phyloP scores from a whole-genome alignment of 2,888 invertebrate genomes.

The Hirudinaria manillensis region DNA sequence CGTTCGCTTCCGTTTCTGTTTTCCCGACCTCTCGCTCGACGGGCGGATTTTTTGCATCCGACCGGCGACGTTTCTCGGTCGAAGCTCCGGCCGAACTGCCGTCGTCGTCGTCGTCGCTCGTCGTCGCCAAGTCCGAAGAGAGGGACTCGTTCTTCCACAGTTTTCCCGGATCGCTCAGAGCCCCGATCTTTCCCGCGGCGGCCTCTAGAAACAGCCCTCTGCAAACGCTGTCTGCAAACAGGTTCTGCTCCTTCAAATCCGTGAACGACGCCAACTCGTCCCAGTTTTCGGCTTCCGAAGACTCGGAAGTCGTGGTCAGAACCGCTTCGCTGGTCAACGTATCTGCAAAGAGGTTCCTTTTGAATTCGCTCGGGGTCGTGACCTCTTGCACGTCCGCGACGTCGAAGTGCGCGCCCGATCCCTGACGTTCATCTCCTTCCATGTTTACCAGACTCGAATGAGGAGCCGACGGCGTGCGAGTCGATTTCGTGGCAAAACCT shows the following conservation, averaged over 20 bases:
- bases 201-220: neutral
- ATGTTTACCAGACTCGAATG: neutral
- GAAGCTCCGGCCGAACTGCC: neutral
- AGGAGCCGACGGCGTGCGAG: neutral
- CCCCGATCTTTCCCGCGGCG: constrained; percentile 4
- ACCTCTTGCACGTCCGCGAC: neutral
- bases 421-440: neutral
- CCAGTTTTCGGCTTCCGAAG: constrained; percentile 25
- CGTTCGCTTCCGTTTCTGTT: neutral
- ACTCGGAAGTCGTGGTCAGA: constrained; percentile 27
- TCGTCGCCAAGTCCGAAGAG: constrained; percentile 10
- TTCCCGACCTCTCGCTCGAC: neutral
- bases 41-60: neutral
- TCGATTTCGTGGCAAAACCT: neutral
- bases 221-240: neutral
- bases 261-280: no score
- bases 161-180: constrained; percentile 27
- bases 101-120: constrained; percentile 10
- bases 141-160: constrained; percentile 9
- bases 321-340: constrained; percentile 20
- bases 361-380: neutral
- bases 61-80: neutral
- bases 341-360: constrained; percentile 19
- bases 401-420: neutral
- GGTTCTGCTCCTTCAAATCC: constrained; percentile 9